phyloP scores from a whole-genome alignment of 2,113 vertebrate genomes.

The Lepus timidus region DNA sequence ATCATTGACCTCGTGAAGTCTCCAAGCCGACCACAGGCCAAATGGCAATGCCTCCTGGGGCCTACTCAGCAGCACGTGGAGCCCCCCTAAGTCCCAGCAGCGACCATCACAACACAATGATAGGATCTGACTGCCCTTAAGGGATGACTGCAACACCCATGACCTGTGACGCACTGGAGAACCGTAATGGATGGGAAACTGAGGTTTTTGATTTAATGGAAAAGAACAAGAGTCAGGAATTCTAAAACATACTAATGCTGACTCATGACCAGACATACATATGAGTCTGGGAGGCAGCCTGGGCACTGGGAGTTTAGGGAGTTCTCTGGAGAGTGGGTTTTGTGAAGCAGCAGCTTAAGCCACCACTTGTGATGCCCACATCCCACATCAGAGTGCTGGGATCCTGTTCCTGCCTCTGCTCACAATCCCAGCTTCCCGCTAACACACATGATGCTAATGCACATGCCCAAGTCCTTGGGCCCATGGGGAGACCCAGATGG shows the following conservation, averaged over 20 bases:
- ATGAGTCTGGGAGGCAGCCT: not conserved
- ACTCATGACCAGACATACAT: not conserved
- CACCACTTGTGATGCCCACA: no score
- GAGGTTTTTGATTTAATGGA: not conserved
- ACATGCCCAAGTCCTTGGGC: no score
- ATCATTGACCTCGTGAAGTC: not conserved
- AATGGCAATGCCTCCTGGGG: not conserved
- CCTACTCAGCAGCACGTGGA: not conserved
- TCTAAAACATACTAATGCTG: slow-evolving; percentile 19
- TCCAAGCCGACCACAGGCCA: not conserved
- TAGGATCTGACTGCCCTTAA: not conserved
- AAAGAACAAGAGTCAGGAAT: slow-evolving; percentile 38
- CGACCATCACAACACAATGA: not conserved
- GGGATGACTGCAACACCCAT: not conserved
- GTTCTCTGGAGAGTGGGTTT: no score
- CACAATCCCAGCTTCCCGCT: no score
- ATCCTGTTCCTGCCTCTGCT: no score
- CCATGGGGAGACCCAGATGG: no score
- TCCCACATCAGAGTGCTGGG: no score
- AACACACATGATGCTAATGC: no score
- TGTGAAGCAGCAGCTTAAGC: not conserved
- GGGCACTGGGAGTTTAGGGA: not conserved
- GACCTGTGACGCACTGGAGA: not conserved
- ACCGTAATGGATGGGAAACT: not conserved
- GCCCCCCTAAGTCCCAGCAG: not conserved